A percentile compares a stretch with the other conserved stretches of the same genome.
phyloP scores from a whole-genome alignment of 2,113 vertebrate genomes.

The Dicentrarchus labrax region DNA sequence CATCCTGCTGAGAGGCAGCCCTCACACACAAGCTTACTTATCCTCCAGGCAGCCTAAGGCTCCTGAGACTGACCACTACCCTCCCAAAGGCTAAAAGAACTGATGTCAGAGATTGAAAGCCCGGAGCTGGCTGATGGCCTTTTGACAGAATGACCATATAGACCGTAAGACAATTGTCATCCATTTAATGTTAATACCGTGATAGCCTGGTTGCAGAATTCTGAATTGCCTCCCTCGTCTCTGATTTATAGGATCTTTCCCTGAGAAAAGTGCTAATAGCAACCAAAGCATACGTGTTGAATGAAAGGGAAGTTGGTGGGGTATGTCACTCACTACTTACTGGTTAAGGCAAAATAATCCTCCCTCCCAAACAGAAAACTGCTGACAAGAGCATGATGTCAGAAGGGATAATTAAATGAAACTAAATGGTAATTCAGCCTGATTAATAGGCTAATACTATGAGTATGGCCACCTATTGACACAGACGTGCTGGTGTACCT shows the following conservation, averaged over 20 bases:
- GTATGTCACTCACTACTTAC: not conserved
- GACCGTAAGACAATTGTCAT: not conserved
- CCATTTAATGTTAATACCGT: not conserved
- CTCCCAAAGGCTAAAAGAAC: conserved; percentile 23
- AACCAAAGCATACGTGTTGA: not conserved
- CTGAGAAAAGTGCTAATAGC: not conserved
- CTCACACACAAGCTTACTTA: not conserved
- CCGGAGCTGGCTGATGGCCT: not conserved
- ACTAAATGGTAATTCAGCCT: not conserved
- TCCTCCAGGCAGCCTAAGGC: conserved; percentile 17
- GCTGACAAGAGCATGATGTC: not conserved
- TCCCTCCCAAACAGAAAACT: conserved; percentile 2
- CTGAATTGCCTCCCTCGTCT: not conserved
- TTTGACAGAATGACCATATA: not conserved
- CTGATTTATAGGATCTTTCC: not conserved
- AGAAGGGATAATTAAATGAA: not conserved
- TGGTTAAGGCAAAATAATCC: not conserved
- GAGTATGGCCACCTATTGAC: not conserved
- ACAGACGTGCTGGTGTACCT: not conserved
- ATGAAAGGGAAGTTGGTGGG: not conserved
- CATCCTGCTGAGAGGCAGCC: conserved; percentile 1
- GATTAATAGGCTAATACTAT: not conserved
- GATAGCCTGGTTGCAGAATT: not conserved
- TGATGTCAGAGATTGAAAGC: conserved; percentile 14
- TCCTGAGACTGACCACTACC: conserved; percentile 12